phyloP scores from a whole-genome alignment of 2,113 vertebrate genomes.

The Mus musculus region DNA sequence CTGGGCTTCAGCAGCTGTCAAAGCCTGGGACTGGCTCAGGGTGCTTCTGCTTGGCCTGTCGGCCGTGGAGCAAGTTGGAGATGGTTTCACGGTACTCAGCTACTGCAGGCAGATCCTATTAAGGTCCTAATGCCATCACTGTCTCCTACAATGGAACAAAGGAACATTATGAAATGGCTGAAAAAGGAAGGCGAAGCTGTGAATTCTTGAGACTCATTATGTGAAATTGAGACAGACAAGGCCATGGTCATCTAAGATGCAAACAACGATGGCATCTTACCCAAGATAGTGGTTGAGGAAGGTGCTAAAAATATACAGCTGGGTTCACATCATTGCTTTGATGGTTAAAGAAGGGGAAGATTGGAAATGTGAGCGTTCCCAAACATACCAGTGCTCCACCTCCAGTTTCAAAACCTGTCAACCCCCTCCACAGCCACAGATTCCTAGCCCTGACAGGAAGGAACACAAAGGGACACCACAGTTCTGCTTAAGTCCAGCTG shows the following conservation, averaged over 20 bases:
- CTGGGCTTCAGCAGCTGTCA: too few relatives aligned
- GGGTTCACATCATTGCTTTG: slow-evolving; percentile 93
- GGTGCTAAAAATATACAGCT: slow-evolving; percentile 93
- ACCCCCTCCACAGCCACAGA: slow-evolving; percentile 70
- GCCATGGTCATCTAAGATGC: slow-evolving; percentile 97
- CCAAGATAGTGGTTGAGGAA: slow-evolving; percentile 98
- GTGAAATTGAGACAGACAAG: slow-evolving; percentile 99
- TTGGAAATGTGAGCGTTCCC: slow-evolving; percentile 95
- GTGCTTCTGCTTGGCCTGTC: too few relatives aligned
- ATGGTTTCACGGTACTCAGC: too few relatives aligned
- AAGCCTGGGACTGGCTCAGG: too few relatives aligned
- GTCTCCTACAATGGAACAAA: too few relatives aligned
- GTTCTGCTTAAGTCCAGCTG: too few relatives aligned
- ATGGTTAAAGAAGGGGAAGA: slow-evolving; percentile 97
- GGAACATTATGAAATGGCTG: too few relatives aligned
- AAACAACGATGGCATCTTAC: slow-evolving; percentile 94
- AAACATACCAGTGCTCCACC: slow-evolving; percentile 77
- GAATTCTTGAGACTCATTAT: slow-evolving; percentile 93
- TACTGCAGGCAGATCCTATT: too few relatives aligned
- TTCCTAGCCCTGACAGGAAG: slow-evolving; percentile 72
- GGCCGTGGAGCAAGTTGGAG: too few relatives aligned
- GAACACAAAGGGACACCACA: slow-evolving; percentile 74
- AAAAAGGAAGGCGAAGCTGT: slow-evolving; percentile 91
- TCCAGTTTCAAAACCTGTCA: slow-evolving; percentile 55
- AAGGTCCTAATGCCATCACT: too few relatives aligned